Evolutionary conservation across 1,140 invertebrate species (phyloP).

Genomic region (Zaprionus capensis): DNA sequence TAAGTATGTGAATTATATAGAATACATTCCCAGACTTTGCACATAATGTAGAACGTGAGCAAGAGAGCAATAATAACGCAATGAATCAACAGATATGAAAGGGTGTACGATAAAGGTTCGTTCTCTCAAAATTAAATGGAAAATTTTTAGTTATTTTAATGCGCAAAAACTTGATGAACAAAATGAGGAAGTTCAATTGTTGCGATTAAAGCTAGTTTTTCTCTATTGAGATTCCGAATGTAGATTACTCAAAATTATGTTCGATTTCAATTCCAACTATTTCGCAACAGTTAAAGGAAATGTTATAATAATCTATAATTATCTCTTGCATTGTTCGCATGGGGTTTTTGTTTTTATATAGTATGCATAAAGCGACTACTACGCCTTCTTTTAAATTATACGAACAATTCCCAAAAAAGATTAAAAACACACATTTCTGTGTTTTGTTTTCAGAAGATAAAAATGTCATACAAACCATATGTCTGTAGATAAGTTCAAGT

Average conservation of each 20-base stretch:
- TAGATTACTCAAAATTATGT: background rate
- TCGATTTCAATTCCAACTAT: background rate
- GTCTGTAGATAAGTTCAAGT: background rate
- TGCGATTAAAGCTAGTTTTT: background rate
- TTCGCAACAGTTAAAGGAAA: background rate
- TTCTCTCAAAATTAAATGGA: background rate
- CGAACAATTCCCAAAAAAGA: background rate
- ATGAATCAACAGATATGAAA: slow-evolving; percentile 21
- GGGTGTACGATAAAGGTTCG: slow-evolving; percentile 12
- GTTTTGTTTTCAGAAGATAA: background rate
- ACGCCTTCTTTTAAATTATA: background rate
- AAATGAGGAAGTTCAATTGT: background rate
- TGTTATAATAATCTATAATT: background rate
- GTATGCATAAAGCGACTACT: background rate
- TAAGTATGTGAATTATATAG: background rate
- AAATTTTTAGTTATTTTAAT: background rate
- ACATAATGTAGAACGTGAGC: background rate
- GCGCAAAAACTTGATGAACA: background rate
- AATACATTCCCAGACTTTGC: background rate
- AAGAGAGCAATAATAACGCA: slow-evolving; percentile 4
- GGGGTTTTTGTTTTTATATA: background rate
- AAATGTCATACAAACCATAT: background rate
- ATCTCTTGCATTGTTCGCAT: background rate
- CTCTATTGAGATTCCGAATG: background rate
- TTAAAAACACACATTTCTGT: background rate